Evolutionary conservation across 2,888 invertebrate genomes (phyloP), one percentile per base, ranked within the genome.

Genomic region (Eilema sororculum): DNA sequence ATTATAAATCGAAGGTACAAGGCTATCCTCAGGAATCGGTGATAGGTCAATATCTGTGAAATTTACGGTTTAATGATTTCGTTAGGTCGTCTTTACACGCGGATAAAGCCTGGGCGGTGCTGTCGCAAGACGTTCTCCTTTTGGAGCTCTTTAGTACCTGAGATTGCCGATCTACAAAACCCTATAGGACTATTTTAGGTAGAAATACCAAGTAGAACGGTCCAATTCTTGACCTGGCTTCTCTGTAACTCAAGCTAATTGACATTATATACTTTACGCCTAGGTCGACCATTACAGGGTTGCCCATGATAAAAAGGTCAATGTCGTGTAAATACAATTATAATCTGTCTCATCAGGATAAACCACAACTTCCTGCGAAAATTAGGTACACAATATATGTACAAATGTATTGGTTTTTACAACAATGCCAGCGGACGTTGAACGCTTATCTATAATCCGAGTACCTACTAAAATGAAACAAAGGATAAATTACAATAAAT

Each of bases 351-450:
- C 12, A 22, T 76, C 77, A 77, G 79, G 62, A 72, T 76, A 58
- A 79, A 75, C 59, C 63, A 62, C 69, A 64, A 63, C 68, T 73
- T 80, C 79, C 79, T 80, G 82, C 71, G 64, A 71, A 71, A 74
- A 71, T 72, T 73, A 63, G 70, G 16, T 67, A 25, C n/a, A 58
- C 24, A 41, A 41, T 41, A 41, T 41, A 41, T 41, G 41, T 41
- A 41, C 41, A 16, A 61, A 22, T 37, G 22, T 61, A 33, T 61
- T 16, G 33, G 61, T 75, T 64, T 61, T 72, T 71, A 80, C 72
- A 78, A 72, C 75, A 56, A 65, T 30, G n/a, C n/a, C 28, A 71
- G 22, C 67, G 67, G 64, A 59, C 73, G 77, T 67, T 75, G 58
- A 73, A 56, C 58, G 64, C 58, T 66, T 58, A 9, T 73, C 60